A percentile compares a stretch with the other conserved stretches of the same genome.
phyloP scores from a whole-genome alignment of 2,797 vertebrate genomes.

The Philypnodon macrostomus region DNA sequence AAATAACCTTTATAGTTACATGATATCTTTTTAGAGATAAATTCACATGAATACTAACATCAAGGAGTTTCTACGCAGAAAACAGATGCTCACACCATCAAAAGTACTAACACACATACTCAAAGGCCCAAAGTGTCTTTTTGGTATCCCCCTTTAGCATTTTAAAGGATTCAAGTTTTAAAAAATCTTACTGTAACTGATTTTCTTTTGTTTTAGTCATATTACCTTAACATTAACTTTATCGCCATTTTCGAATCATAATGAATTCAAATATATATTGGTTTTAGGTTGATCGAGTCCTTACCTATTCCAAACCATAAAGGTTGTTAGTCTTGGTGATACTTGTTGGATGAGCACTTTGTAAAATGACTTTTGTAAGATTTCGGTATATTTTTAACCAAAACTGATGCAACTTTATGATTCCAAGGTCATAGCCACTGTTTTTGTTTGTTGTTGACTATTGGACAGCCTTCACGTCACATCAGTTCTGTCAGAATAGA shows the following conservation, averaged over 20 bases:
- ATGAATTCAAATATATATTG: too few relatives aligned
- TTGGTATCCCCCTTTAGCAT: neutral
- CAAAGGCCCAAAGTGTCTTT: neutral
- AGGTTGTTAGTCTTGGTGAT: neutral
- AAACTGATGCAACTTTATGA: constrained; percentile 27
- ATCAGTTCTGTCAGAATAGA: constrained; percentile 11
- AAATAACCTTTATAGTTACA: constrained; percentile 16
- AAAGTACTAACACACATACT: neutral
- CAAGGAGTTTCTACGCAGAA: constrained; percentile 14
- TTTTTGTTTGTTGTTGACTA: constrained; percentile 5
- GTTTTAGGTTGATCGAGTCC: too few relatives aligned
- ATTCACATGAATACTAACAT: constrained; percentile 8
- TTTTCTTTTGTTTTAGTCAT: too few relatives aligned
- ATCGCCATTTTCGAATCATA: too few relatives aligned
- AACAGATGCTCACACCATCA: constrained; percentile 4
- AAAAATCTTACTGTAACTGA: too few relatives aligned
- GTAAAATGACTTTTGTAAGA: neutral
- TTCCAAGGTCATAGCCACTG: constrained; percentile 25
- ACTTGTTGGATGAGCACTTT: constrained; percentile 26
- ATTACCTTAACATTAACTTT: too few relatives aligned
- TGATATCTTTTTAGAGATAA: constrained; percentile 14
- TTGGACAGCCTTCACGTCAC: constrained; percentile 13
- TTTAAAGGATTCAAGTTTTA: too few relatives aligned
- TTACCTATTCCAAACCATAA: too few relatives aligned
- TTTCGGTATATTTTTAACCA: constrained; percentile 11